Evolutionary conservation across 2,888 invertebrate species (phyloP), one percentile per base, ranked within the genome.

Genomic region (Cosmopolites sordidus): DNA sequence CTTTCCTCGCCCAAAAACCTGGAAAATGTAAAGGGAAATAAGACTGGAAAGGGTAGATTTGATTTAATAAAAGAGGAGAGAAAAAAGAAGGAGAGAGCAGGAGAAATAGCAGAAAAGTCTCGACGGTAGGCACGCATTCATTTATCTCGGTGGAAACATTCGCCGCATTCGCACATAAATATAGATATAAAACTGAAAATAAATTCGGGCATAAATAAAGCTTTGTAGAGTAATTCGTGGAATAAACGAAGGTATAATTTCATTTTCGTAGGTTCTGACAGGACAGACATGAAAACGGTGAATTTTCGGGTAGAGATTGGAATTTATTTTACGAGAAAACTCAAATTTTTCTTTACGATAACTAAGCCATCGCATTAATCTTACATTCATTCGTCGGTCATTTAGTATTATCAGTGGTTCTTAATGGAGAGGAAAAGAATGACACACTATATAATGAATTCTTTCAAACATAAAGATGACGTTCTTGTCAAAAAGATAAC

Each of bases 161-260:
- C 45, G 44, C 44, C 29, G 44, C 44, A 44, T 51, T 51, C 51
- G 38, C 51, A 45, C 45, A 51, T 51, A 33, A 33, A 33, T 33
- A 45, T 17, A 51, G 39, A 51, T 41, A 45, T 51, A 51, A 51
- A 51, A 44, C 51, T 40, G 44, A 33, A 45, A 45, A 51, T 51
- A 51, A 51, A 51, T 51, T 44, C 39, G 30, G 30, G 45, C 40
- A 44, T 44, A 51, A 51, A 51, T 51, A 33, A 33, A 33, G 33
- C 33, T 33, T 33, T 33, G 11, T 12, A 12, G 33, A 33, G 33
- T 33, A 33, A 33, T 33, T 33, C 33, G 5, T 12, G 33, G 12
- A 33, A 33, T 33, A 12, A 33, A 33, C 33, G 33, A 33, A 9
- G 33, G 33, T 6, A 33, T 33, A 33, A 33, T 33, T 33, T 33